Evolutionary conservation across 2,113 vertebrate species (phyloP), one percentile per base, ranked within the genome.

Genomic region (Petrocephalus microphthalmus): DNA sequence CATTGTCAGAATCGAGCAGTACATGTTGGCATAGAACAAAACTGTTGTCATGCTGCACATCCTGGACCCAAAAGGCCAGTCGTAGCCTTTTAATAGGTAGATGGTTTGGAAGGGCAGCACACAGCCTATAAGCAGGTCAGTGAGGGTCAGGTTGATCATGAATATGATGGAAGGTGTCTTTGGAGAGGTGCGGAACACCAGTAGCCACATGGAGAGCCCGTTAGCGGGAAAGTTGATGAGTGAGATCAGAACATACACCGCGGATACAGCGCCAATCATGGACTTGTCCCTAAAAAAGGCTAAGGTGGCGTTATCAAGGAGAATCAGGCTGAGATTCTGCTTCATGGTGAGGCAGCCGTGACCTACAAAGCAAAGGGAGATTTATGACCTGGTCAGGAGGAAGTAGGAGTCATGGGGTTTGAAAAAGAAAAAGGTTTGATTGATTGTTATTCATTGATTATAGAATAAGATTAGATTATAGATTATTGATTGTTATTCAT

Each of bases 141-240:
- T 97, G 88, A 97, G 86, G 87, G 96, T 98, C 37, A 99, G 95
- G 90, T 99, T 97, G 89, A 99, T 98, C 98, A 99, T 98, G 93
- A 98, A 97, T 90, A 99, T 96, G 85, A 96, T 94, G 20, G 97
- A 96, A 1, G 97, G 92, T 0, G 96, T 96, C 91, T 95, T 96
- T 15, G 98, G 97, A 45, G 95, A 95, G 60, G 97, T 97, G 89
- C 94, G 95, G 0, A 94, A 94, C 67, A 95, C 87, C 5, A 99
- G 95, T 0, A 99, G 94, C 96, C 96, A 98, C 88, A 99, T 93
- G 2, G 97, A 97, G 56, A 97, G 91, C 0, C 95, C 89, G 29
- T 99, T 98, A 0, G 96, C 97, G 0, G 94, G 93, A 84, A 98
- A 93, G 93, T 97, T 98, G 6, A 98, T 89, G 7, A 91, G 0